Conservation (phyloP, 1,140 invertebrate species). For the Nylanderia fulva region DNA sequence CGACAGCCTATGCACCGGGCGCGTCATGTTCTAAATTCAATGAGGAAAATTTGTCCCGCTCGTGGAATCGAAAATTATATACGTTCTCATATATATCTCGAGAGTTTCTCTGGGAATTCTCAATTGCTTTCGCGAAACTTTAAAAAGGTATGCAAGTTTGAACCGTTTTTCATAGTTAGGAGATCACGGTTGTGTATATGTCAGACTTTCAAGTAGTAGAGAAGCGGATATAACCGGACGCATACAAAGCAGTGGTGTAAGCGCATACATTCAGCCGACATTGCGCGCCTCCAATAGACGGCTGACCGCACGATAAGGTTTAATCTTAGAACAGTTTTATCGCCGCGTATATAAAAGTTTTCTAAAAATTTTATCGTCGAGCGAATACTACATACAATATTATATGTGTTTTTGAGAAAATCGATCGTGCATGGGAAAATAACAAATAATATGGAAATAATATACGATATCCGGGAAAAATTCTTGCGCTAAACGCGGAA, state of each 20-base stretch:
- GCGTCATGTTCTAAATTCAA: conserved; percentile 21
- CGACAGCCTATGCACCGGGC: neutral
- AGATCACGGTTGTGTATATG: conserved; percentile 49
- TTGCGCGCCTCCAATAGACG: conserved; percentile 14
- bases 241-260: conserved; percentile 32
- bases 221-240: conserved; percentile 40
- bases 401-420: conserved; percentile 25
- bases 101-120: conserved; percentile 63
- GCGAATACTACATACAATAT: neutral
- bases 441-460: neutral
- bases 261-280: conserved; percentile 8
- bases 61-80: conserved; percentile 48
- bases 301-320: conserved; percentile 52
- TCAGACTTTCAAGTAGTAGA: conserved; percentile 65
- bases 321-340: conserved; percentile 3
- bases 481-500: neutral
- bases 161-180: conserved; percentile 69
- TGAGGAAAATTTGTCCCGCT: conserved; percentile 22
- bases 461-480: neutral
- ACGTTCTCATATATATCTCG: conserved; percentile 17
- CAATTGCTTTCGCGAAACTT: conserved; percentile 66
- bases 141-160: conserved; percentile 62
- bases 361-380: neutral
- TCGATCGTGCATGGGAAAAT: neutral
- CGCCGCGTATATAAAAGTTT: neutral